Base-by-base conservation (phyloP, 1,140 invertebrate genomes). In the Apocrypta bakeri region DNA sequence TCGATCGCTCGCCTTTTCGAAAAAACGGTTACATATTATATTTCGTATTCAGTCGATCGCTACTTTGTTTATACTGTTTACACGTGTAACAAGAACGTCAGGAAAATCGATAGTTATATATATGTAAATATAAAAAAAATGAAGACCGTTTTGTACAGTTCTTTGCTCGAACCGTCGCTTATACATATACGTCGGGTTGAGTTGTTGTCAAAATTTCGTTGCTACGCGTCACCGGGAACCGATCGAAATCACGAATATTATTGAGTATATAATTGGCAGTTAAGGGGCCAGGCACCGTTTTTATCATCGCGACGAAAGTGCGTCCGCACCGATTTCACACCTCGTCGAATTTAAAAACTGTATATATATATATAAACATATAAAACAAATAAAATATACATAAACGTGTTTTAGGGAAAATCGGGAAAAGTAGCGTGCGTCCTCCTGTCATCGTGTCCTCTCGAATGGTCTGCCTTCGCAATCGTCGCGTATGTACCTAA, bases 401-500 rank as follows among this genome's bases (percentile, higher is more conserved):
- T n/a, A n/a, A n/a, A n/a, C n/a, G n/a, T n/a, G n/a, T n/a, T n/a
- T n/a, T n/a, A n/a, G n/a, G n/a, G n/a, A n/a, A n/a, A n/a, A n/a
- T n/a, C n/a, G 21, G 37, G 11, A 66, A 66, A 56, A n/a, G 21
- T 21, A 76, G 21, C 17, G 42, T 2, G 21, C 7, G 48, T 56
- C 14, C 21, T 21, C 48, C 9, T 64, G 17, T 56, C 14, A 56
- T 21, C 48, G 17, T 64, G 17, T 71, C 24, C n/a, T 82, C 68
- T 87, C 79, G 84, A 86, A 90, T 86, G 77, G n/a, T 81, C 69
- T 40, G 71, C 12, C 12, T 33, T 48, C 9, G 40, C 86, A 88
- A 85, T 89, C 88, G 83, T 90, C 90, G 89, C 89, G 88, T 92
- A 91, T 89, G 90, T 91, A 91, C 87, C 91, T 92, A 92, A 91